These are phyloP conservation scores for Tenualosa ilisha DNA, from an alignment of 2,797 vertebrate genomes.

Conservation along the genomic window DNA sequence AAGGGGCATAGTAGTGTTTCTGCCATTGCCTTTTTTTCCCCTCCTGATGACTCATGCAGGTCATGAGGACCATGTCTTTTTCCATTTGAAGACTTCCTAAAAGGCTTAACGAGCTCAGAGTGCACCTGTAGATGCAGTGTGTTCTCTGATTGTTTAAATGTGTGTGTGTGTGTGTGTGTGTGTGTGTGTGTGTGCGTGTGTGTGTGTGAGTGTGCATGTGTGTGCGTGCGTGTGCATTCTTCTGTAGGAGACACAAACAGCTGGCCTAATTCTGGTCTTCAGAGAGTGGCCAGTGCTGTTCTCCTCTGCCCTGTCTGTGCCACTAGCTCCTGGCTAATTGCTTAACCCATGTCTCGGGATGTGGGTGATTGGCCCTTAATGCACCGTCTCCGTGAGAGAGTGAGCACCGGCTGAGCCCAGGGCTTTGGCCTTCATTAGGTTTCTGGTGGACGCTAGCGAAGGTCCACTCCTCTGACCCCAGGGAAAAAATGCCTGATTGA, in stretches of 20 bases:
- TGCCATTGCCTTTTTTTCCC: neutral
- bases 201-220: too few species aligned
- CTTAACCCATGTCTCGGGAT: constrained; percentile 58
- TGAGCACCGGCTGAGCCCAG: constrained; percentile 49
- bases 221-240: too few species aligned
- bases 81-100: neutral
- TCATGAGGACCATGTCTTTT: neutral
- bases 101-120: neutral
- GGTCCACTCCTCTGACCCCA: constrained; percentile 61
- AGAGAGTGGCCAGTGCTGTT: constrained; percentile 35
- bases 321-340: constrained; percentile 59
- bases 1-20: neutral
- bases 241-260: neutral
- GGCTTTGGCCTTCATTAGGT: constrained; percentile 69
- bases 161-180: too few species aligned
- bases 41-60: too few species aligned
- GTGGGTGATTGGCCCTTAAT: constrained; percentile 64
- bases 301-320: constrained; percentile 50
- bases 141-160: neutral
- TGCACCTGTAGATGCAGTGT: neutral
- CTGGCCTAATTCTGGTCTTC: constrained; percentile 31
- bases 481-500: constrained; percentile 67
- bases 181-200: neutral
- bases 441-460: constrained; percentile 56
- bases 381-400: constrained; percentile 41